A percentile compares a stretch with the other conserved stretches of the same genome.
phyloP scores from a whole-genome alignment of 2,888 invertebrate species.

The Cheilosia urbana region DNA sequence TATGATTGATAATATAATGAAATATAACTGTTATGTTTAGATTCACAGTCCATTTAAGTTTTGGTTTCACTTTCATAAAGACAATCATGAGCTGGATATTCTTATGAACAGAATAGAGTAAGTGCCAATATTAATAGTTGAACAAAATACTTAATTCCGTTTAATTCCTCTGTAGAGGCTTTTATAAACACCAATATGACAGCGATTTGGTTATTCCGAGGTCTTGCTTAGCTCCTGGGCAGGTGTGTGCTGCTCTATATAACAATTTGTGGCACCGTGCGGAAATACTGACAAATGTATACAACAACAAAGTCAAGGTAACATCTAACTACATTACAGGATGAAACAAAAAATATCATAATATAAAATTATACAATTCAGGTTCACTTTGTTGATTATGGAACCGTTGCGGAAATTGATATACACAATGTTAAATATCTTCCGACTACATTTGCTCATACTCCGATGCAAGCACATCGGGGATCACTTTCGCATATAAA shows the following conservation, averaged over 20 bases:
- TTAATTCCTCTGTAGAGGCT: constrained; percentile 68
- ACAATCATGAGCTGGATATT: constrained; percentile 77
- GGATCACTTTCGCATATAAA: constrained; percentile 79
- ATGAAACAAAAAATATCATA: constrained; percentile 1
- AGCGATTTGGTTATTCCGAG: constrained; percentile 77
- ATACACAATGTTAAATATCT: constrained; percentile 78
- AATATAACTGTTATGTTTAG: constrained; percentile 62
- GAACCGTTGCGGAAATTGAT: constrained; percentile 78
- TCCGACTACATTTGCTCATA: constrained; percentile 76
- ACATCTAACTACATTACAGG: not conserved
- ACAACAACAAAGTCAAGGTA: constrained; percentile 78
- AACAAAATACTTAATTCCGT: not conserved
- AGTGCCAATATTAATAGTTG: constrained; percentile 38
- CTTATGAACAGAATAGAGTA: constrained; percentile 80
- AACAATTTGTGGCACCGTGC: constrained; percentile 80
- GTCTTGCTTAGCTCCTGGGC: constrained; percentile 78
- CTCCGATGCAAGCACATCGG: constrained; percentile 79
- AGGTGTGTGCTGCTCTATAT: constrained; percentile 78
- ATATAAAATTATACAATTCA: not conserved
- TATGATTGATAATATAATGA: not conserved
- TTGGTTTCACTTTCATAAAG: constrained; percentile 79
- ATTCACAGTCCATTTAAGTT: constrained; percentile 80
- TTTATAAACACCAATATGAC: constrained; percentile 73
- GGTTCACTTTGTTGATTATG: constrained; percentile 80
- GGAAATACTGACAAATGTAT: constrained; percentile 76